phyloP scores from a whole-genome alignment of 1,140 invertebrate genomes.

The Ceratina australensis region DNA sequence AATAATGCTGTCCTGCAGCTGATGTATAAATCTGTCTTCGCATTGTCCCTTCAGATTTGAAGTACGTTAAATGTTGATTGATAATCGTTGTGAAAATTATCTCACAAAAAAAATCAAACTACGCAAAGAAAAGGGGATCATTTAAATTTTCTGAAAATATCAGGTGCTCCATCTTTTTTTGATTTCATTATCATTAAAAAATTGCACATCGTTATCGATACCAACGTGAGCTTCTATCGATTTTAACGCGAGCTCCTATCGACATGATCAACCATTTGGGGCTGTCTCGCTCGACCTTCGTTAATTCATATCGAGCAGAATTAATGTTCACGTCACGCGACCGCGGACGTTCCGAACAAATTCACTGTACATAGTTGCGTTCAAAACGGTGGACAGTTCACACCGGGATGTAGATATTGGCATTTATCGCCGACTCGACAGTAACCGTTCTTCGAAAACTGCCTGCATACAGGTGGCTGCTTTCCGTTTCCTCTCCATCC shows the following conservation, averaged over 20 bases:
- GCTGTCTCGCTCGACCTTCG: background rate
- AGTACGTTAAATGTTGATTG: background rate
- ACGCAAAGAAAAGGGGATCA: slow-evolving; percentile 20
- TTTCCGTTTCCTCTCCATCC: slow-evolving; percentile 78
- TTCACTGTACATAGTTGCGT: background rate
- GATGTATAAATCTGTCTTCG: slow-evolving; percentile 22
- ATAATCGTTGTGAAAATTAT: background rate
- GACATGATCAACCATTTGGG: background rate
- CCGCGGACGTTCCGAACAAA: background rate
- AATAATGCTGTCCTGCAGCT: slow-evolving; percentile 48
- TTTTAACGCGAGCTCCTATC: background rate
- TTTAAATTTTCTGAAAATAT: slow-evolving; percentile 33
- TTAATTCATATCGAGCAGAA: background rate
- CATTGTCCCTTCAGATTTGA: slow-evolving; percentile 28
- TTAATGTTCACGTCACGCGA: slow-evolving; percentile 3
- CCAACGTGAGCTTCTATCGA: slow-evolving; percentile 1
- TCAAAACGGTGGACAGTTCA: slow-evolving; percentile 81
- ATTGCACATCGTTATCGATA: slow-evolving; percentile 37
- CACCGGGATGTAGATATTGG: slow-evolving; percentile 87
- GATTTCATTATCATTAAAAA: slow-evolving; percentile 19
- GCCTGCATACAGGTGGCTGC: slow-evolving; percentile 83
- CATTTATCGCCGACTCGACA: slow-evolving; percentile 89
- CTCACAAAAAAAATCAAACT: slow-evolving; percentile 7
- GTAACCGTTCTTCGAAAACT: slow-evolving; percentile 87
- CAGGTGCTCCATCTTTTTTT: background rate